These are phyloP conservation scores for Tenualosa ilisha DNA, from an alignment of 2,797 vertebrate species.

Conservation along the genomic window DNA sequence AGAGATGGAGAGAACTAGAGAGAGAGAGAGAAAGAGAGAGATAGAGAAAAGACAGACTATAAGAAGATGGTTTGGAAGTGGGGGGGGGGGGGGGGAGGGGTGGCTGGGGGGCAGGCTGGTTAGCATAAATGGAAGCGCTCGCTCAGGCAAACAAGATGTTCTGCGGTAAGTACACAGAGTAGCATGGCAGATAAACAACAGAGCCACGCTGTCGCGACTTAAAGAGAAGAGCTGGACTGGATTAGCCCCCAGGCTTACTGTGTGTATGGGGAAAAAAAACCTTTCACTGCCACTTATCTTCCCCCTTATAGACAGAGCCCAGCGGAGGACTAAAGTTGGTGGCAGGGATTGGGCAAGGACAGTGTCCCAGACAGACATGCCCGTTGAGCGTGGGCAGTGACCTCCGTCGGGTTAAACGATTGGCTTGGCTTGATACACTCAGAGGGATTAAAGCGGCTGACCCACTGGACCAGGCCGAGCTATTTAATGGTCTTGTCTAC, in stretches of 20 bases:
- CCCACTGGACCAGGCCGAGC: conserved; percentile 9
- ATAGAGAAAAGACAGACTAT: background rate
- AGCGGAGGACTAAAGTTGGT: background rate
- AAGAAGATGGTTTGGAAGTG: background rate
- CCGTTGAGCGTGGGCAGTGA: background rate
- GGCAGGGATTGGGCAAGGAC: background rate
- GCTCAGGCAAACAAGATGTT: conserved; percentile 6
- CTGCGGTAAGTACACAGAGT: conserved; percentile 8
- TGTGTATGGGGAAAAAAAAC: background rate
- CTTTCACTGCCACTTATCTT: conserved; percentile 9
- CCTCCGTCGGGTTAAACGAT: background rate
- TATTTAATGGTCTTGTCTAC: background rate
- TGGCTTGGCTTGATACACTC: background rate
- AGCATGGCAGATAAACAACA: conserved; percentile 3
- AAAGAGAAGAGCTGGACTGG: conserved; percentile 1
- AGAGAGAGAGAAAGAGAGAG: conserved; percentile 8
- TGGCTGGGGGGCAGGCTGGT: background rate
- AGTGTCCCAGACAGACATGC: background rate
- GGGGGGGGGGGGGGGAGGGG: background rate
- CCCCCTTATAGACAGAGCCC: background rate
- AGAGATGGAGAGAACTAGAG: background rate
- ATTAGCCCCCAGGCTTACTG: background rate
- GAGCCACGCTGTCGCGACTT: background rate
- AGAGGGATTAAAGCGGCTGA: background rate
- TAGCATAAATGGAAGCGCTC: conserved; percentile 7